A percentile compares a stretch with the other conserved stretches of the same genome.
These are phyloP conservation scores for Entelurus aequoreus DNA, from an alignment of 2,113 vertebrate species.

Conservation along the genomic window DNA sequence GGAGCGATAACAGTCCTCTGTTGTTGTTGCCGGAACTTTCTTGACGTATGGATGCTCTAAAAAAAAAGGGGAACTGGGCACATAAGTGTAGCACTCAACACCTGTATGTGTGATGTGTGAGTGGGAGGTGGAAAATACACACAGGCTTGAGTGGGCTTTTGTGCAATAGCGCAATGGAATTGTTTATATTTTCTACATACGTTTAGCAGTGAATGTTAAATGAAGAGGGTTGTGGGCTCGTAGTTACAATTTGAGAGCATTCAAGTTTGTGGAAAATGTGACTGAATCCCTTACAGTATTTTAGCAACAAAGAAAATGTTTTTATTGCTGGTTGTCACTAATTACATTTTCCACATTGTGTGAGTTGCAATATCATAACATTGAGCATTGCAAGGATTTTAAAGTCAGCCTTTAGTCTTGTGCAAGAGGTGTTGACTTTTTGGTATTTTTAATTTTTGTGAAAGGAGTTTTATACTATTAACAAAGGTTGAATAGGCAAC, in stretches of 20 bases:
- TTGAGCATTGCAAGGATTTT: no score
- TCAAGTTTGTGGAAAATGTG: not conserved
- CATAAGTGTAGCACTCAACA: conserved; percentile 20
- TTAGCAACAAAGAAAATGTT: not conserved
- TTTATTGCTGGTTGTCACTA: not conserved
- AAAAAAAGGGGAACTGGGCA: conserved; percentile 2
- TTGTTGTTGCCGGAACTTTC: conserved; percentile 37
- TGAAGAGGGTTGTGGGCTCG: not conserved
- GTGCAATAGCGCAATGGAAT: conserved; percentile 31
- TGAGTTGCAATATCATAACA: not conserved
- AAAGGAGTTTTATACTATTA: no score
- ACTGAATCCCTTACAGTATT: not conserved
- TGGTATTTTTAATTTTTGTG: no score
- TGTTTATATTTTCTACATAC: conserved; percentile 36
- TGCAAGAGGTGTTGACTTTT: no score
- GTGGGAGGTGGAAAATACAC: conserved; percentile 45
- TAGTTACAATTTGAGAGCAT: not conserved
- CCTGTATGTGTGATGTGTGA: conserved; percentile 30
- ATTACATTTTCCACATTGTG: not conserved
- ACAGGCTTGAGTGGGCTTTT: conserved; percentile 24
- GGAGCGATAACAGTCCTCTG: conserved; percentile 3
- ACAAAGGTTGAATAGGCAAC: no score
- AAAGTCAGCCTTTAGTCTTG: no score
- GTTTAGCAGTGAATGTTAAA: not conserved
- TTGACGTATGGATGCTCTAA: conserved; percentile 17